These are phyloP conservation scores for Apotomis betuletana DNA, from an alignment of 2,888 invertebrate genomes.

Conservation along the genomic window DNA sequence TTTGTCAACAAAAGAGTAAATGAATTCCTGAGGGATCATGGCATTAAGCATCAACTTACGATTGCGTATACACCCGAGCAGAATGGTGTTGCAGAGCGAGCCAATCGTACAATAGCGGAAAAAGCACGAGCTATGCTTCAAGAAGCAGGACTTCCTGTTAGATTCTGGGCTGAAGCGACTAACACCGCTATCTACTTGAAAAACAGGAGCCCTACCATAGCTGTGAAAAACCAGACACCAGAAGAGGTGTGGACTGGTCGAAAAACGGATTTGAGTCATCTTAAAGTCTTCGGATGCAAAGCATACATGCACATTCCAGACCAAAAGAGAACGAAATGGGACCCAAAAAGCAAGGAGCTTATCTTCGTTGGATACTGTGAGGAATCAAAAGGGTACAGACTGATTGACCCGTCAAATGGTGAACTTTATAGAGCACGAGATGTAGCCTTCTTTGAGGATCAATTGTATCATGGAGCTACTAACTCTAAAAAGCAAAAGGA, in stretches of 20 bases:
- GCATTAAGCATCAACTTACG: too few species aligned
- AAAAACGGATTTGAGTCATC: background rate
- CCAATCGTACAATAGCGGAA: background rate
- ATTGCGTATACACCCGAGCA: too few species aligned
- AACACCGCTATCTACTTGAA: background rate
- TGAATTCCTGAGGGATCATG: too few species aligned
- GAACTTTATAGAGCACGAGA: background rate
- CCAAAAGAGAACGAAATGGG: background rate
- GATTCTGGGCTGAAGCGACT: background rate
- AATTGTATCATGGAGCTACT: background rate
- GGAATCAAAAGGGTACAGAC: background rate
- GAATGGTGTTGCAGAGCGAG: too few species aligned
- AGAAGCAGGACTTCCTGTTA: background rate
- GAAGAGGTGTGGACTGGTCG: background rate
- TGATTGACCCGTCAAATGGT: background rate
- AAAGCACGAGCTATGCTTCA: background rate
- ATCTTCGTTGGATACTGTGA: too few species aligned
- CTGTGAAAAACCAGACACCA: background rate
- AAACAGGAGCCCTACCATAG: background rate
- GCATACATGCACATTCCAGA: background rate
- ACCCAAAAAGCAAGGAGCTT: background rate
- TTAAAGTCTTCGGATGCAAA: background rate
- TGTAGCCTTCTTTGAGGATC: background rate
- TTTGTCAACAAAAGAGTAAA: too few species aligned
- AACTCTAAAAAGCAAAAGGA: background rate